These are phyloP conservation scores for Brenthis daphne DNA, from an alignment of 2,888 invertebrate species.

Conservation along the genomic window DNA sequence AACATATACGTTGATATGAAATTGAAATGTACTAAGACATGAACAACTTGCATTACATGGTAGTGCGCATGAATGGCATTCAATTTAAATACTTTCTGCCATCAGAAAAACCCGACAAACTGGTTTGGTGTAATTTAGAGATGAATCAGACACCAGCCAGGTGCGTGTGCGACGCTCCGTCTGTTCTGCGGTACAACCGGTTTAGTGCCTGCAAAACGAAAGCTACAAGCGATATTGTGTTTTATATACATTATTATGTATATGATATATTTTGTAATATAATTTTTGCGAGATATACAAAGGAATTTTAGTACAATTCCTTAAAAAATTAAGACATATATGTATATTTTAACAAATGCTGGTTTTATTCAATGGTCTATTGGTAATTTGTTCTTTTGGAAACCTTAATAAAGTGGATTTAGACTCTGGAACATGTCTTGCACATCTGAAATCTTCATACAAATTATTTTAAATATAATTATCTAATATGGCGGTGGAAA, in stretches of 20 bases:
- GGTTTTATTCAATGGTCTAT: no score
- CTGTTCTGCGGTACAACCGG: slow-evolving; percentile 42
- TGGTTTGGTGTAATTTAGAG: slow-evolving; percentile 52
- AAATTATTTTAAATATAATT: no score
- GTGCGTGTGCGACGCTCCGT: slow-evolving; percentile 45
- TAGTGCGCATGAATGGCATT: slow-evolving; percentile 61
- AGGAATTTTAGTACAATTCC: no score
- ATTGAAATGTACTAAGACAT: slow-evolving; percentile 35
- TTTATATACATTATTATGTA: no score
- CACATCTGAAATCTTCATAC: no score
- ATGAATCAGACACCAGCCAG: slow-evolving; percentile 57
- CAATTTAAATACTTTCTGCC: slow-evolving; percentile 56
- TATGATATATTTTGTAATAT: background rate
- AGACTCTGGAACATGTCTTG: no score
- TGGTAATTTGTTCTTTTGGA: no score
- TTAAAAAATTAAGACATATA: no score
- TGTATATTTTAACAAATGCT: no score
- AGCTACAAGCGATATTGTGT: slow-evolving; percentile 26
- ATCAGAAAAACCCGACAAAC: slow-evolving; percentile 51
- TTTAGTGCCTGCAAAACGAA: slow-evolving; percentile 32
- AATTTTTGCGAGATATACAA: no score
- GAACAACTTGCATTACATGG: slow-evolving; percentile 47
- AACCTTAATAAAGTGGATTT: no score
- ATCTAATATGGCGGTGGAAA: no score
- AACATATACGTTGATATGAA: slow-evolving; percentile 13